Evolutionary conservation across 2,888 invertebrate genomes (phyloP).

Genomic region (Epinotia ramella): DNA sequence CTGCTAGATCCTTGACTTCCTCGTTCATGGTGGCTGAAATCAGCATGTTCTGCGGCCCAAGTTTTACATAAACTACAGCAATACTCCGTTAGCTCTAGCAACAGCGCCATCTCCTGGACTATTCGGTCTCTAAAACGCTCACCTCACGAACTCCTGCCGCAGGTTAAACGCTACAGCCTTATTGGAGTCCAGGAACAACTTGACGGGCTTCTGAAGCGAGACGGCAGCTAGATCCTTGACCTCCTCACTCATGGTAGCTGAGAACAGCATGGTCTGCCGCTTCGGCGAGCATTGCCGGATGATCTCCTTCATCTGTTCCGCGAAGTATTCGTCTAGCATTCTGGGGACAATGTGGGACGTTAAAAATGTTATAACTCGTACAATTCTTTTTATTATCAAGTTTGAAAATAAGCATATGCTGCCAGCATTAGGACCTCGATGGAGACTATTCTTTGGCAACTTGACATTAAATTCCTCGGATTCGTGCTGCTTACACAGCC

Average conservation of each 20-base stretch:
- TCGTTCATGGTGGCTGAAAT: slow-evolving; percentile 95
- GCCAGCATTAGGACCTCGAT: no score
- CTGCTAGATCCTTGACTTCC: slow-evolving; percentile 96
- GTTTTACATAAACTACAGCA: not conserved
- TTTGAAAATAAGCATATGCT: no score
- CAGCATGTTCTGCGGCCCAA: not conserved
- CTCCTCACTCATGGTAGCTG: slow-evolving; percentile 99
- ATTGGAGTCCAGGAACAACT: slow-evolving; percentile 98
- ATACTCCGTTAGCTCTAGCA: not conserved
- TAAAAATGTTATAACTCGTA: not conserved
- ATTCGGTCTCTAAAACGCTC: slow-evolving; percentile 41
- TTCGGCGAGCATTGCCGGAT: slow-evolving; percentile 95
- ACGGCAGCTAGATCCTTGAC: slow-evolving; percentile 97
- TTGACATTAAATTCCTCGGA: no score
- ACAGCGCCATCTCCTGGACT: not conserved
- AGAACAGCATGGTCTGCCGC: slow-evolving; percentile 98
- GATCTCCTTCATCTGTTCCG: slow-evolving; percentile 99
- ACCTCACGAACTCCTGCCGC: slow-evolving; percentile 97
- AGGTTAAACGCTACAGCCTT: slow-evolving; percentile 98
- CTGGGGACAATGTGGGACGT: slow-evolving; percentile 69
- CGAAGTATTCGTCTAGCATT: slow-evolving; percentile 99
- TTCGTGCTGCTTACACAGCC: no score
- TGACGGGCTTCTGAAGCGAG: slow-evolving; percentile 96
- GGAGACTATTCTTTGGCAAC: no score
- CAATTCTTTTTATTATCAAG: not conserved